Evolutionary conservation across 2,888 invertebrate genomes (phyloP).

Genomic region (Sarcophaga rosellei): DNA sequence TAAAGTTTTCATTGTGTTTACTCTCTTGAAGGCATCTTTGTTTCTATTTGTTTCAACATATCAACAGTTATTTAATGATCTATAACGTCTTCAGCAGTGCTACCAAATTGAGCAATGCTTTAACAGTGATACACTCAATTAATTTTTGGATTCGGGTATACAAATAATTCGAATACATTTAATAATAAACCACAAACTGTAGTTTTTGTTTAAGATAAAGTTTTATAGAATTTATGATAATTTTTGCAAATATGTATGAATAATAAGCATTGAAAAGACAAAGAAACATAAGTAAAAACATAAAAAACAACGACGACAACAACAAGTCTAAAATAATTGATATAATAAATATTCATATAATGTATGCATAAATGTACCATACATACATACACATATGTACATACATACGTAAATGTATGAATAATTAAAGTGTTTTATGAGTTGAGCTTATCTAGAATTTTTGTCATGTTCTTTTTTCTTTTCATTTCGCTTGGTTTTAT

Average conservation of each 20-base stretch:
- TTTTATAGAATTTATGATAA: constrained; percentile 57
- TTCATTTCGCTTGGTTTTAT: neutral
- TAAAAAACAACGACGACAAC: constrained; percentile 16
- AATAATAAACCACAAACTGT: constrained; percentile 18
- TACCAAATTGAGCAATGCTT: too few species aligned
- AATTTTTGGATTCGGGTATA: too few species aligned
- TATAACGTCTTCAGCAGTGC: constrained; percentile 8
- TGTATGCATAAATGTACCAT: neutral
- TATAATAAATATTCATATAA: neutral
- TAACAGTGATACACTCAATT: too few species aligned
- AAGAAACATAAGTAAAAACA: neutral
- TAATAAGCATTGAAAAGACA: constrained; percentile 21
- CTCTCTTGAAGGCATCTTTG: too few species aligned
- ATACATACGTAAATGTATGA: constrained; percentile 33
- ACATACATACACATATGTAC: neutral
- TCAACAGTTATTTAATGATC: too few species aligned
- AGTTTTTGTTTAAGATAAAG: constrained; percentile 18
- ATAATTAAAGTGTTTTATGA: constrained; percentile 62
- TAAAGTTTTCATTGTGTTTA: too few species aligned
- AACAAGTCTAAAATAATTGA: neutral
- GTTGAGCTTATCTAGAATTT: constrained; percentile 52
- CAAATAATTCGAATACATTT: neutral
- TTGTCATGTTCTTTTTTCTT: constrained; percentile 44
- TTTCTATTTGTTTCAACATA: too few species aligned
- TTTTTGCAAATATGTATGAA: constrained; percentile 25